phyloP scores from a whole-genome alignment of 2,888 invertebrate genomes.

The Congeria kusceri region DNA sequence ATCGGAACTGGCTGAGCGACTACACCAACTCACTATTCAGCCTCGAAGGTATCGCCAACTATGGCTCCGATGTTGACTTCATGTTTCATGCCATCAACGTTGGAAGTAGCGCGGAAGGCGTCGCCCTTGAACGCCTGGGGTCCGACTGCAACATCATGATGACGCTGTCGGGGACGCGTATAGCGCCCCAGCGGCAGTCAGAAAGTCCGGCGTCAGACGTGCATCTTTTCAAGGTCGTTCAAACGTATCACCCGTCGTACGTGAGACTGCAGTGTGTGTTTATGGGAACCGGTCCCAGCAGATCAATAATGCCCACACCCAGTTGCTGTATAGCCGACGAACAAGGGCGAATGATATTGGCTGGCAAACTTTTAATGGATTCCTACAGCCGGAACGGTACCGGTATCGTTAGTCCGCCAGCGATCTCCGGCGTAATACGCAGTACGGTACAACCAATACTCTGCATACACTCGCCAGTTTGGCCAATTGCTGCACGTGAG shows the following conservation, averaged over 20 bases:
- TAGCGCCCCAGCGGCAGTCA: conserved; percentile 55
- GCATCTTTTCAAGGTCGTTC: conserved; percentile 60
- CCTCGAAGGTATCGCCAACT: conserved; percentile 60
- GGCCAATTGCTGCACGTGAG: conserved; percentile 61
- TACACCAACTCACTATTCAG: conserved; percentile 59
- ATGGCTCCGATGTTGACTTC: conserved; percentile 57
- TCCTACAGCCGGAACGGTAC: conserved; percentile 51
- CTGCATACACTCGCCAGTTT: conserved; percentile 61
- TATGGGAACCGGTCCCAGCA: conserved; percentile 50
- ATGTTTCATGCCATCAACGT: conserved; percentile 58
- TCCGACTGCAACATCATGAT: conserved; percentile 62
- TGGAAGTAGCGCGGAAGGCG: conserved; percentile 56
- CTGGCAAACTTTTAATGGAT: conserved; percentile 56
- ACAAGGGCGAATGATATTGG: conserved; percentile 63
- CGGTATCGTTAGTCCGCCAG: conserved; percentile 51
- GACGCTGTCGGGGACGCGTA: conserved; percentile 58
- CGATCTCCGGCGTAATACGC: conserved; percentile 45
- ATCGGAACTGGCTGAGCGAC: conserved; percentile 55
- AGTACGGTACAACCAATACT: conserved; percentile 44
- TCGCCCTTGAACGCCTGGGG: conserved; percentile 52
- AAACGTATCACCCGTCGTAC: conserved; percentile 58
- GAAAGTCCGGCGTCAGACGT: conserved; percentile 38
- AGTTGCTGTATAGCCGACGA: conserved; percentile 60
- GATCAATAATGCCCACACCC: conserved; percentile 53
- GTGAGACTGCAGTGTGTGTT: conserved; percentile 57